Base-by-base conservation (phyloP, 1,140 invertebrate species). In the Acromyrmex heyeri region DNA sequence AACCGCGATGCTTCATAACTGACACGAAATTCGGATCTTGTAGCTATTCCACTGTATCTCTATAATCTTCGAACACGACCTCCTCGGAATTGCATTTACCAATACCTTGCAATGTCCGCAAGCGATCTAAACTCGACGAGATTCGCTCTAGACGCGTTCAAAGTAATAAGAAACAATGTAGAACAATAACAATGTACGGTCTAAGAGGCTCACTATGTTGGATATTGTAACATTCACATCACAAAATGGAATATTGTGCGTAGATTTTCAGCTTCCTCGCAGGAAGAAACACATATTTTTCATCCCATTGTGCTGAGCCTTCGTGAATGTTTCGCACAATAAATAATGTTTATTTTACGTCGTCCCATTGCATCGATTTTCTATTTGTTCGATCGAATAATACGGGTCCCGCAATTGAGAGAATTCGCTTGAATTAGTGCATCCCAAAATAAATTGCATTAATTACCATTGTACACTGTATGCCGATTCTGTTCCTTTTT, bases 381-480 rank as follows among this genome's bases (percentile, higher is more conserved):
- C 16, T 57, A 38, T 10, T 10, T 53, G 21, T 57, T 75, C 24
- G n/a, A n/a, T 34, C 38, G 38, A 83, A 83, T 75, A 75, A 73
- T 62, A 62, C 55, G 1, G 10, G 12, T 12, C 18, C 69, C 24
- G 14, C 55, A 61, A 44, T 62, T 34, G 69, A 50, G 69, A 75
- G 69, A 83, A 73, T 75, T 83, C 55, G 21, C 38, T 83, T 55
- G 34, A 57, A 44, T 44, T 70, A 14, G 50, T 34, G 24, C 27
- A 73, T 69, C 44, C 18, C 67, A 34, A 83, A 61, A 73, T 83
- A 83, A 83, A 83, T 83, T 83, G 79, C 27, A 38, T 53, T 83
- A 62, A 83, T 59, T 83, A 75, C 7, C 44, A 4, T 18, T 3
- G 18, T 67, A 57, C 24, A 38, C 57, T 48, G 44, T 21, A 44